Evolutionary conservation across 2,797 vertebrate genomes (phyloP).

Genomic region (Coranthus polyacanthus): DNA sequence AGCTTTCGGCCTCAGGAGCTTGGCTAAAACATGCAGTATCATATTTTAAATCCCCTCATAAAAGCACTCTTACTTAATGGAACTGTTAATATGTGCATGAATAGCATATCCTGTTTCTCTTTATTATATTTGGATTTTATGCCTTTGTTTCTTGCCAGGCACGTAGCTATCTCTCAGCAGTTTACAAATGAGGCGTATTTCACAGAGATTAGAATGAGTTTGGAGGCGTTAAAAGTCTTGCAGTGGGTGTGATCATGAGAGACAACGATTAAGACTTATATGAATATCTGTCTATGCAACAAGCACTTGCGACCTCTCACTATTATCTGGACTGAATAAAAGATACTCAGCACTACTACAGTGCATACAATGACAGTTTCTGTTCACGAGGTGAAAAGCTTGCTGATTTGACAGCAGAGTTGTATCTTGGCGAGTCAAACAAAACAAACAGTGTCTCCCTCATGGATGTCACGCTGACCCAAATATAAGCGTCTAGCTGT

Average conservation of each 20-base stretch:
- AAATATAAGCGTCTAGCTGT: conserved; percentile 35
- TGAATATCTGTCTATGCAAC: conserved; percentile 19
- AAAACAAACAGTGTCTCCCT: conserved; percentile 49
- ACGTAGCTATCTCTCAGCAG: not conserved
- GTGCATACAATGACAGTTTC: conserved; percentile 57
- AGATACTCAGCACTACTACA: conserved; percentile 17
- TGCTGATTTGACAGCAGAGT: conserved; percentile 38
- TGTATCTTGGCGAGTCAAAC: conserved; percentile 36
- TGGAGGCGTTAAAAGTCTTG: not conserved
- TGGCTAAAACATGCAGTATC: not conserved
- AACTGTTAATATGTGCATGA: not conserved
- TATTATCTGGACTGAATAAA: conserved; percentile 40
- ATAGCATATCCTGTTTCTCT: not conserved
- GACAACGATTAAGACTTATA: not conserved
- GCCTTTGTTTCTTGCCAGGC: not conserved
- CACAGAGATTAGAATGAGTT: no score
- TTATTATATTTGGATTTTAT: not conserved
- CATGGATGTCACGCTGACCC: conserved; percentile 39
- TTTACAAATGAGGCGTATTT: not conserved
- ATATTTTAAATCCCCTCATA: conserved; percentile 14
- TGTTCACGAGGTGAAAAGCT: conserved; percentile 55
- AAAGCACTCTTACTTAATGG: not conserved
- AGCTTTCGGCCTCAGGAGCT: not conserved
- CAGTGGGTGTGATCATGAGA: no score
- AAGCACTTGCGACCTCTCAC: conserved; percentile 45